Percentiles rank a stretch among this genome's conserved stretches.
Evolutionary conservation across 2,113 vertebrate genomes (phyloP).

Genomic region (Scophthalmus maximus): DNA sequence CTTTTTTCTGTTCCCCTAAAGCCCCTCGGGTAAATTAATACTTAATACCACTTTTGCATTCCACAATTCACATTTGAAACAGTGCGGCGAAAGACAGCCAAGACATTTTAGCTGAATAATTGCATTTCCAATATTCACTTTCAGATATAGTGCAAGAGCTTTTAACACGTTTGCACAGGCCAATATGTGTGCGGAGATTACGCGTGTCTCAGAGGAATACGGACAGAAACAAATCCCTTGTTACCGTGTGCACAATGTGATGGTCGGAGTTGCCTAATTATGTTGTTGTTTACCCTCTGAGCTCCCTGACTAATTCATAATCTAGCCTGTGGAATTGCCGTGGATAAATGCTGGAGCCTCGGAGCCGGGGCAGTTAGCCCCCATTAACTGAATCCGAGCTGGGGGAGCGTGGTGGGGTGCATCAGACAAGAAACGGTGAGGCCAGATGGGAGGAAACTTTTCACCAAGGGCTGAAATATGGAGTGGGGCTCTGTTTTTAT

Average conservation of each 20-base stretch:
- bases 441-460: slow-evolving; percentile 6
- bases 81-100: background rate
- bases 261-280: slow-evolving; percentile 68
- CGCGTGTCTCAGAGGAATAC: slow-evolving; percentile 36
- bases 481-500: background rate
- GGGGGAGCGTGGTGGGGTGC: slow-evolving; percentile 8
- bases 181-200: slow-evolving; percentile 21
- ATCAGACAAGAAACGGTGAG: slow-evolving; percentile 28
- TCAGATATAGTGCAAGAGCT: background rate
- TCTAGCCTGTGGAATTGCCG: slow-evolving; percentile 51
- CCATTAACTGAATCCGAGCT: slow-evolving; percentile 41
- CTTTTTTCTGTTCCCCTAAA: background rate
- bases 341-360: slow-evolving; percentile 46
- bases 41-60: too few relatives aligned
- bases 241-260: slow-evolving; percentile 40
- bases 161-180: background rate
- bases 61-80: too few relatives aligned
- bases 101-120: slow-evolving; percentile 7
- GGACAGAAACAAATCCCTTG: slow-evolving; percentile 49
- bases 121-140: slow-evolving; percentile 13
- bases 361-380: slow-evolving; percentile 25
- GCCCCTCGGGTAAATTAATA: background rate
- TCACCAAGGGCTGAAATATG: slow-evolving; percentile 18
- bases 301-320: slow-evolving; percentile 65
- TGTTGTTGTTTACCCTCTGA: slow-evolving; percentile 62